Percentiles rank a stretch among this genome's conserved stretches.
Conservation (phyloP, 2,113 vertebrate genomes). For the Triplophysa siluroides region DNA sequence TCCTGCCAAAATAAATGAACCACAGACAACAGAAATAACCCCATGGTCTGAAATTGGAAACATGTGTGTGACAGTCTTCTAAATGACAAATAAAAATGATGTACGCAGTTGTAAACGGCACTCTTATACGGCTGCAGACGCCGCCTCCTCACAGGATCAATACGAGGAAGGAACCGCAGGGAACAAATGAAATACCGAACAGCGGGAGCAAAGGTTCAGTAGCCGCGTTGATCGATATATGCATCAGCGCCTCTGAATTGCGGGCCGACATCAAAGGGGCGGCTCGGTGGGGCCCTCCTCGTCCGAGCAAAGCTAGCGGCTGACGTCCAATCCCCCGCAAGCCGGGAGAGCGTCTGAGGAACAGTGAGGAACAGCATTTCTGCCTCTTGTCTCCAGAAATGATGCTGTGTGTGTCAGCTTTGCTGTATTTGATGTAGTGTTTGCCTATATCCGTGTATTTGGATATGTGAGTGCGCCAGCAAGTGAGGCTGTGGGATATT, state of each 20-base stretch:
- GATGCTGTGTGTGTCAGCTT: constrained; percentile 34
- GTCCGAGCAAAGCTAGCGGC: constrained; percentile 57
- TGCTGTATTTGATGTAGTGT: constrained; percentile 27
- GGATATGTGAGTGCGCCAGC: constrained; percentile 1
- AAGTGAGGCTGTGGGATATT: constrained; percentile 14
- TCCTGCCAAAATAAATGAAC: background rate
- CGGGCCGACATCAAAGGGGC: constrained; percentile 63
- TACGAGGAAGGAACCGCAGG: constrained; percentile 52
- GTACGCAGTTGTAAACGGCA: constrained; percentile 29
- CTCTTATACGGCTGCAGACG: constrained; percentile 33
- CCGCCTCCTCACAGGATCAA: constrained; percentile 57
- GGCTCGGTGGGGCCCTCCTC: constrained; percentile 51
- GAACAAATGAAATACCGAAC: constrained; percentile 53
- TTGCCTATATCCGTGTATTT: background rate
- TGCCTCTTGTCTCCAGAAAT: constrained; percentile 35
- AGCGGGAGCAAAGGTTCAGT: constrained; percentile 57
- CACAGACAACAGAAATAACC: constrained; percentile 20
- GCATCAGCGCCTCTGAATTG: constrained; percentile 62
- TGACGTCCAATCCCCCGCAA: constrained; percentile 40
- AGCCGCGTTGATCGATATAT: constrained; percentile 62
- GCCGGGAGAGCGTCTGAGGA: constrained; percentile 29
- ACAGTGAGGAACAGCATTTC: constrained; percentile 35
- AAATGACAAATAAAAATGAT: constrained; percentile 26
- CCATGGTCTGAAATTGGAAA: constrained; percentile 2
- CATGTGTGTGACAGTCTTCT: constrained; percentile 5